Evolutionary conservation across 92 coral and sea anemone species (phyloP).

Genomic region (Heteractis magnifica): DNA sequence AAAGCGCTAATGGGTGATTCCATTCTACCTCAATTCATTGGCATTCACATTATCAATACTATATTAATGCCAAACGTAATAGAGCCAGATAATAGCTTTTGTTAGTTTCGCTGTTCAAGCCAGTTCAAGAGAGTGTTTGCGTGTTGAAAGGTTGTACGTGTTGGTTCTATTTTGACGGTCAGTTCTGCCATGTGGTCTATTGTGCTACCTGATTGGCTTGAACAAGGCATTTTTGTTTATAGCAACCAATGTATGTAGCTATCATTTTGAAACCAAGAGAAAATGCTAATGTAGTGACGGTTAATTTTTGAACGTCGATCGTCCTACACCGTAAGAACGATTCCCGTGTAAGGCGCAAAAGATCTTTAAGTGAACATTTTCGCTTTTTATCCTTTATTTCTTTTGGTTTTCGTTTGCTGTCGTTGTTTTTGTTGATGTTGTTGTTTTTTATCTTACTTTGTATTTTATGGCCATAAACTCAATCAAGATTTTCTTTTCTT

Average conservation of each 20-base stretch:
- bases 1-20: neutral
- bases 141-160: constrained; percentile 5
- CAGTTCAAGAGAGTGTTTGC: neutral
- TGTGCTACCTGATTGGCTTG: neutral
- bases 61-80: neutral
- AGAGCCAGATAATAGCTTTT: neutral
- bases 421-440: too few relatives aligned
- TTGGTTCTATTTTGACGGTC: neutral
- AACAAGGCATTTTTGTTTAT: constrained; percentile 7
- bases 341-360: neutral
- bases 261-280: neutral
- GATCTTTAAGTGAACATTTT: neutral
- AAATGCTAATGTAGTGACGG: neutral
- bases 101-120: constrained; percentile 1
- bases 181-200: constrained; percentile 23
- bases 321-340: too few relatives aligned
- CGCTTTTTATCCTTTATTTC: neutral
- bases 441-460: too few relatives aligned
- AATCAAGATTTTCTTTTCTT: too few relatives aligned
- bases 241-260: constrained; percentile 6
- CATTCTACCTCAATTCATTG: neutral
- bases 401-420: neutral
- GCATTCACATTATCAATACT: neutral
- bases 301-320: neutral
- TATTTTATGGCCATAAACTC: too few relatives aligned